These are phyloP conservation scores for Panulirus ornatus DNA, from an alignment of 1,140 invertebrate genomes.

Conservation along the genomic window DNA sequence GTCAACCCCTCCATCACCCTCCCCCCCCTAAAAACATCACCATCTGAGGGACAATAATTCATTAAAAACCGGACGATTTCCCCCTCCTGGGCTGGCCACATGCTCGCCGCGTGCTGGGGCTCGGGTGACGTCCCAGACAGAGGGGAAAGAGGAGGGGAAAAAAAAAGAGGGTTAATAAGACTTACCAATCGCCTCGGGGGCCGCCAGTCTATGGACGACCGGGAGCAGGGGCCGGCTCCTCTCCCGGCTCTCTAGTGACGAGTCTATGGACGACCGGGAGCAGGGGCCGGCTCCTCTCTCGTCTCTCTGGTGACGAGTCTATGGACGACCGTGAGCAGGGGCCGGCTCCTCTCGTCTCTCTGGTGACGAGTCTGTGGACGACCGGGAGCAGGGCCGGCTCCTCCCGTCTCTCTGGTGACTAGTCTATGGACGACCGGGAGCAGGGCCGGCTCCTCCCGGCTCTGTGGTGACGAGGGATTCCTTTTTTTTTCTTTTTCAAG, in stretches of 20 bases:
- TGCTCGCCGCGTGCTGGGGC: conserved; percentile 65
- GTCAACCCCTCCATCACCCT: conserved; percentile 36
- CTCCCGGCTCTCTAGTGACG: no score
- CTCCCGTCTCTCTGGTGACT: no score
- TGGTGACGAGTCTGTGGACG: conserved; percentile 19
- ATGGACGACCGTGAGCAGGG: neutral
- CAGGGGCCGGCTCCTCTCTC: neutral
- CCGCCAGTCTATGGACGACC: neutral
- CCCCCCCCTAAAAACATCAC: conserved; percentile 59
- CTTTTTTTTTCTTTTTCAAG: neutral
- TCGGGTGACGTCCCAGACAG: conserved; percentile 7
- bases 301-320: no score
- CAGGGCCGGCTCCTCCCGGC: no score
- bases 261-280: neutral
- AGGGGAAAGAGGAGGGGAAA: conserved; percentile 31
- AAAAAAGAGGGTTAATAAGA: conserved; percentile 69
- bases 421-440: no score
- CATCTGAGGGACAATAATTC: conserved; percentile 64
- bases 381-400: neutral
- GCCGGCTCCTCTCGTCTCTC: no score
- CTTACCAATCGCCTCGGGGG: conserved; percentile 62
- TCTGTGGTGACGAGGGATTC: neutral
- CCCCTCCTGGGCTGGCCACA: conserved; percentile 59
- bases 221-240: neutral
- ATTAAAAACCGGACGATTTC: conserved; percentile 59